Base-by-base conservation (phyloP, 2,113 vertebrate genomes). In the Semicossyphus pulcher region DNA sequence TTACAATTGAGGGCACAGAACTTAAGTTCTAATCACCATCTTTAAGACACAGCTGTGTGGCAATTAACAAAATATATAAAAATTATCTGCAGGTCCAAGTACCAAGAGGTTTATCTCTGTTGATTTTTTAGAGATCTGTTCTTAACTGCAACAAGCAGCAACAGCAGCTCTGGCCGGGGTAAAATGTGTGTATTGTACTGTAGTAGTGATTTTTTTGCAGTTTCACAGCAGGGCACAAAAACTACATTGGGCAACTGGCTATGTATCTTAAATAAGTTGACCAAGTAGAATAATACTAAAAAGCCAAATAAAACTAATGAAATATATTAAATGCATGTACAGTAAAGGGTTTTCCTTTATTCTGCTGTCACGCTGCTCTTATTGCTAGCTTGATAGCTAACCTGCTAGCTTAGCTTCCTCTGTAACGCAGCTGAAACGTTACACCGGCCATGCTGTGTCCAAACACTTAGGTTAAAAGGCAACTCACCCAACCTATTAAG, bases 351-450 rank as follows among this genome's bases (percentile, higher is more conserved):
- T 49, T 36, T 49, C 2, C 20, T 59, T 41, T 2, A 11, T 36
- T 23, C 53, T 14, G 49, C 6, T 60, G 51, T 11, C 41, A 23
- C 52, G 62, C 42, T 58, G 31, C 18, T 20, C 2, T 23, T 29
- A 44, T 18, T 25, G 23, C 26, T 72, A 81, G 74, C 83, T 54
- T 72, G 5, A 10, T 10, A 48, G 83, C 84, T 75, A 83, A 61
- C 68, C 1, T 59, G 77, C 70, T 89, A 88, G 29, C 59, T 29
- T 81, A 68, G 26, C 59, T 44, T 64, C 66, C 56, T 52, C 42
- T 34, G 6, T 4, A 10, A 32, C 41, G 41, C 42, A 65, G 20
- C 39, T 32, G 42, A n/a, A 44, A 44, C 18, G 41, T 44, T 29
- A 34, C 18, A 60, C 51, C 47, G 23, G 23, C n/a, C 62, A 61